Base-by-base conservation (phyloP, 2,113 vertebrate species). In the Jaculus jaculus region DNA sequence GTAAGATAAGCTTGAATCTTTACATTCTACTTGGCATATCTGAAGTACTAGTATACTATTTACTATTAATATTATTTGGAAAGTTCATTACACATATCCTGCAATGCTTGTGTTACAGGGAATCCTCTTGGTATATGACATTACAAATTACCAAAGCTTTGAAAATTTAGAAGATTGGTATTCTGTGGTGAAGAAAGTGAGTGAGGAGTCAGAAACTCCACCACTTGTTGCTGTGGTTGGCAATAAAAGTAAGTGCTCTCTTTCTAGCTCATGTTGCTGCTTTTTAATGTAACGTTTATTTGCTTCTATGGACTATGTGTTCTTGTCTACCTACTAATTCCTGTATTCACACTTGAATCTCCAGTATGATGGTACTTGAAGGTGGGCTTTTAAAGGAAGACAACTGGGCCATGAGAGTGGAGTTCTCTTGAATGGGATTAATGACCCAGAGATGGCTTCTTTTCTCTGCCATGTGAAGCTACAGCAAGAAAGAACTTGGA, bases 141-240 rank as follows among this genome's bases (percentile, higher is more conserved):
- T 99, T 97, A 99, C 99, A 93, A 99, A 99, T 96, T 98, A 99
- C 96, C 99, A 99, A 97, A 99, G 99, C 97, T 99, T 99, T 98
- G 99, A 99, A 98, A 99, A 99, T 97, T 98, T 99, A 94, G 99
- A 99, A 98, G 99, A 99, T 95, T 99, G 99, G 99, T 99, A 98
- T 97, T 98, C 97, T 90, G 98, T 98, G 98, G 98, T 99, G 96
- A 99, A 99, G 98, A 99, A 99, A 97, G 99, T 98, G 95, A 99
- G 98, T 4, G 99, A 99, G 96, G 99, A 99, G 78, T 98, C 99
- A 34, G 99, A 99, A 93, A 97, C 98, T 93, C 99, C 99, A 95
- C 99, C 99, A 3, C 98, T 99, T n/a, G 93, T 99, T 94, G 98
- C 98, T 20, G 98, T 99, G 98, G 98, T 99, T 95, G 99, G 99